Evolutionary conservation across 2,888 invertebrate genomes (phyloP), one percentile per base, ranked within the genome.

Genomic region (Amphipyra tragopoginis): DNA sequence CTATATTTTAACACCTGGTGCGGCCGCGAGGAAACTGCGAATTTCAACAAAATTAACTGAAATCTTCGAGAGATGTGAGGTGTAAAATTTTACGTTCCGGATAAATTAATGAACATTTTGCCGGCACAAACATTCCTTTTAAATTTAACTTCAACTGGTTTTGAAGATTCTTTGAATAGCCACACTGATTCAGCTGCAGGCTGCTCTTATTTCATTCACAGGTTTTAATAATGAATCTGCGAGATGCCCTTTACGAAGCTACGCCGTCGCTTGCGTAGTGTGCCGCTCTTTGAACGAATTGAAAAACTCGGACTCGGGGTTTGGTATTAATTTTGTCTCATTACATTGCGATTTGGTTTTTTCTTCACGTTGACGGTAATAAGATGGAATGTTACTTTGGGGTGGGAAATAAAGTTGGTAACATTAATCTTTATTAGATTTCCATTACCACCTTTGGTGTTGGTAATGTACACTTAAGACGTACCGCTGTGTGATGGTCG

Each of bases 1-100:
- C 75, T 85, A 83, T 86, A 87, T 88, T 86, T 85, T 77, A 86
- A 84, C 86, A 87, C 87, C 87, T 88, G 86, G 82, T 81, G 78
- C 79, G 74, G 78, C 65, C 48, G 71, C 68, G 59, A 73, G 72
- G 68, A 72, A 77, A 85, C 75, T 80, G 75, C 73, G 77, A 81
- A 81, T 84, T 85, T 81, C 79, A 81, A 86, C 84, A 77, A 84
- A 88, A 89, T 87, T 86, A 87, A 84, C 83, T 76, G 80, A 80
- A 86, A 85, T 85, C 83, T 86, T 80, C 29, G 29, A 78, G 70
- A 82, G 76, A 83, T 80, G 79, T 79, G 61, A 75, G 76, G 77
- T 80, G 72, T 82, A 82, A 83, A 82, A 83, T 83, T 85, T 83
- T 83, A 86, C 80, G 79, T 85, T 78, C 75, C 79, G 63, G 73